A percentile compares a stretch with the other conserved stretches of the same genome.
phyloP scores from a whole-genome alignment of 2,888 invertebrate species.

The Eupithecia exiguata region DNA sequence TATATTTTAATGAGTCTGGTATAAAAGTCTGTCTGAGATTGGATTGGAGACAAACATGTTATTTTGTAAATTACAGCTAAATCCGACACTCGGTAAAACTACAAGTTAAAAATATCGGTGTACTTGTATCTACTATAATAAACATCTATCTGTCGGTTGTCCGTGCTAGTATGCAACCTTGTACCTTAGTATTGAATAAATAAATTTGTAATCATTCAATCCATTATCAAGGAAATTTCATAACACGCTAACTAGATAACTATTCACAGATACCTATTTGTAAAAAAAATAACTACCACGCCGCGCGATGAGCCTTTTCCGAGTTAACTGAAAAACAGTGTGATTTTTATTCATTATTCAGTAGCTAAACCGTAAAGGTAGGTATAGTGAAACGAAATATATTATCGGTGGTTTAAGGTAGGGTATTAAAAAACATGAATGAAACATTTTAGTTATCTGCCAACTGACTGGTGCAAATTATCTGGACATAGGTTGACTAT shows the following conservation, averaged over 20 bases:
- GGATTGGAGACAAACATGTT: neutral
- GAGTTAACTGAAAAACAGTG: neutral
- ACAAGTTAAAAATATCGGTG: neutral
- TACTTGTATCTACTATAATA: too few species aligned
- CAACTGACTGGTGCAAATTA: neutral
- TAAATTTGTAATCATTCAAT: neutral
- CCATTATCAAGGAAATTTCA: constrained; percentile 6
- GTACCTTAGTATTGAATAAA: neutral
- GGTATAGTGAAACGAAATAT: neutral
- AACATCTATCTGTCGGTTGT: neutral
- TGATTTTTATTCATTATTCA: neutral
- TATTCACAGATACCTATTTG: neutral
- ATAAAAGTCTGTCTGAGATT: neutral
- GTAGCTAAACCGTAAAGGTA: neutral
- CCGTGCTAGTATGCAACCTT: constrained; percentile 2
- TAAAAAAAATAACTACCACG: neutral
- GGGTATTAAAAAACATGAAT: too few species aligned
- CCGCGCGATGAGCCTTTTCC: neutral
- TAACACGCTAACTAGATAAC: neutral
- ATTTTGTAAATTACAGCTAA: neutral
- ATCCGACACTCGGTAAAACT: neutral
- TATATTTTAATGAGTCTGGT: neutral
- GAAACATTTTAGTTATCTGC: too few species aligned
- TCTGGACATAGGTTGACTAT: neutral
- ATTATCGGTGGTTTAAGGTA: too few species aligned